Evolutionary conservation across 2,888 invertebrate genomes (phyloP).

Genomic region (Bugula neritina): DNA sequence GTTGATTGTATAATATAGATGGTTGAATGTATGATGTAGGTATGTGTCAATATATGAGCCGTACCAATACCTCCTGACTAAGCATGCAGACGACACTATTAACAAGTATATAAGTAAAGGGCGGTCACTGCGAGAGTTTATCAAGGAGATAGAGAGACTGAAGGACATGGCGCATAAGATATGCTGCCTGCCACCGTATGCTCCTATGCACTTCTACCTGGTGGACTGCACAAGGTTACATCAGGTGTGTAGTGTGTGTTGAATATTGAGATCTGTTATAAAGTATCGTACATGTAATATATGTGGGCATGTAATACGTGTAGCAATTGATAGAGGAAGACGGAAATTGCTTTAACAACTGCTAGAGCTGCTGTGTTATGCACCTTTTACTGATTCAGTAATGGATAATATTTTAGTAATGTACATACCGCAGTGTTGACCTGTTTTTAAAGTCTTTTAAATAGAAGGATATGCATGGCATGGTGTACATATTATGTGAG

Average conservation of each 20-base stretch:
- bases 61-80: conserved; percentile 43
- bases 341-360: background rate
- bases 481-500: too few relatives aligned
- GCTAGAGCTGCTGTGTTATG: background rate
- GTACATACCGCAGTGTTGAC: too few relatives aligned
- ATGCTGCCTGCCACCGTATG: conserved; percentile 44
- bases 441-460: too few relatives aligned
- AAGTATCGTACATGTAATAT: background rate
- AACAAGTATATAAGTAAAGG: conserved; percentile 45
- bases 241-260: conserved; percentile 36
- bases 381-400: too few relatives aligned
- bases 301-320: background rate
- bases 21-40: conserved; percentile 35
- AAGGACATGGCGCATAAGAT: conserved; percentile 44
- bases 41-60: conserved; percentile 45
- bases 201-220: conserved; percentile 50
- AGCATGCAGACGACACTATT: conserved; percentile 40
- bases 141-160: conserved; percentile 45
- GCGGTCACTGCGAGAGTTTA: conserved; percentile 44
- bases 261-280: background rate
- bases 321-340: background rate
- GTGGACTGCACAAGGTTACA: conserved; percentile 47
- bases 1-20: too few relatives aligned
- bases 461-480: too few relatives aligned
- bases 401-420: too few relatives aligned